phyloP scores from a whole-genome alignment of 1,140 invertebrate genomes.

The Drosophila pruinosa region DNA sequence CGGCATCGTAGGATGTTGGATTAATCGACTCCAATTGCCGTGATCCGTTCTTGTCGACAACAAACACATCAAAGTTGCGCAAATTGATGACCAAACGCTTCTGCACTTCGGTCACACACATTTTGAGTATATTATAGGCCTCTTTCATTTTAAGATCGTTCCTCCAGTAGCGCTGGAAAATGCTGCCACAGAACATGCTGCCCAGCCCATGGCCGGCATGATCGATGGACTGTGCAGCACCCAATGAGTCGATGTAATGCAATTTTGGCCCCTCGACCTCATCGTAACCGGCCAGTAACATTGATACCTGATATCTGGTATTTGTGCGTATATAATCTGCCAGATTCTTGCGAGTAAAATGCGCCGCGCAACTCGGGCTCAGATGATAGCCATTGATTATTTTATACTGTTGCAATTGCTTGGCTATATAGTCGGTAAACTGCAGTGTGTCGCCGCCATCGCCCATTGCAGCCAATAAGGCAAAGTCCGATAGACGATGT shows the following conservation, averaged over 20 bases:
- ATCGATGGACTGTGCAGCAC: conserved; percentile 92
- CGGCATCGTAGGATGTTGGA: conserved; percentile 70
- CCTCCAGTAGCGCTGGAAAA: conserved; percentile 95
- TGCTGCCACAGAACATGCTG: conserved; percentile 94
- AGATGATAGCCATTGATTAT: conserved; percentile 99
- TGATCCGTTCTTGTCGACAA: conserved; percentile 94
- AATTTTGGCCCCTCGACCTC: conserved; percentile 88
- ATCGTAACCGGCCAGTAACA: conserved; percentile 86
- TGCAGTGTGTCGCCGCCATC: conserved; percentile 98
- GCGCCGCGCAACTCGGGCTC: conserved; percentile 94
- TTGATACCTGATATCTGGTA: conserved; percentile 85
- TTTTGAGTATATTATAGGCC: conserved; percentile 92
- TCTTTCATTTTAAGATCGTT: conserved; percentile 90
- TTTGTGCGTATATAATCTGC: conserved; percentile 95
- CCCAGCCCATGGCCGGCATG: conserved; percentile 98
- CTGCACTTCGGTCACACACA: conserved; percentile 95
- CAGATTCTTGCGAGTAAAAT: conserved; percentile 95
- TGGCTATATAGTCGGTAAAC: conserved; percentile 99
- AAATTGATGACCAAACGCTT: conserved; percentile 95
- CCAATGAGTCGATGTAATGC: conserved; percentile 95
- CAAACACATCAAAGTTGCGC: conserved; percentile 94
- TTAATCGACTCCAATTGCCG: conserved; percentile 87
- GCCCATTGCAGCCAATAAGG: conserved; percentile 95
- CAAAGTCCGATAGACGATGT: conserved; percentile 93
- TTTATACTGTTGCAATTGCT: conserved; percentile 99